These are phyloP conservation scores for Callosobruchus maculatus DNA, from an alignment of 2,888 invertebrate species.

Conservation along the genomic window DNA sequence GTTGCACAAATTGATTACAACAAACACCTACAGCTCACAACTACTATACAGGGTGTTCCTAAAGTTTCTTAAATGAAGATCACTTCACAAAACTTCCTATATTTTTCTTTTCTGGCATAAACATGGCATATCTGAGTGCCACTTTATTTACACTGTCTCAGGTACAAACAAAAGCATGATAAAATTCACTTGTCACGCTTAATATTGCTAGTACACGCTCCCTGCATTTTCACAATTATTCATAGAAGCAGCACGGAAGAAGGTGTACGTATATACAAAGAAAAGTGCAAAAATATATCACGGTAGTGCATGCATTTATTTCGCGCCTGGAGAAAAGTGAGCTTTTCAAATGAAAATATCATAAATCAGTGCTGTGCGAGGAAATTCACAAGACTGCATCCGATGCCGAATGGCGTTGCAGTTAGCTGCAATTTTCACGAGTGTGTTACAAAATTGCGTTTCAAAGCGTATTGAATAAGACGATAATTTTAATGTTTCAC, in stretches of 20 bases:
- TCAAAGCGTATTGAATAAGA: not conserved
- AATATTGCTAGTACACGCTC: not conserved
- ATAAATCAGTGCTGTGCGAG: not conserved
- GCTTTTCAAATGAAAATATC: not conserved
- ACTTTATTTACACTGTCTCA: not conserved
- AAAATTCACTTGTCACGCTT: not conserved
- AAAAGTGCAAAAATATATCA: not conserved
- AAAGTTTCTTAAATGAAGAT: too few relatives aligned
- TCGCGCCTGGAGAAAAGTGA: not conserved
- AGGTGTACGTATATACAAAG: not conserved
- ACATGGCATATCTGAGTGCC: not conserved
- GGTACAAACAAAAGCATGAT: not conserved
- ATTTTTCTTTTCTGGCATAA: not conserved
- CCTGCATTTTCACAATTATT: not conserved
- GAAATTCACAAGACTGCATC: not conserved
- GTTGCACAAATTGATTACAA: too few relatives aligned
- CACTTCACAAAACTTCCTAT: not conserved
- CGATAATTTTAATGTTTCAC: too few relatives aligned
- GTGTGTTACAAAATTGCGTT: not conserved
- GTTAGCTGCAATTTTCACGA: not conserved
- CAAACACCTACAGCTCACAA: too few relatives aligned
- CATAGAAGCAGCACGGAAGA: not conserved
- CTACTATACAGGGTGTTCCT: too few relatives aligned
- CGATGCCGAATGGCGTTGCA: not conserved
- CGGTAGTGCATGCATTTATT: not conserved